Evolutionary conservation across 1,140 invertebrate species (phyloP).

Genomic region (Habropoda laboriosa): DNA sequence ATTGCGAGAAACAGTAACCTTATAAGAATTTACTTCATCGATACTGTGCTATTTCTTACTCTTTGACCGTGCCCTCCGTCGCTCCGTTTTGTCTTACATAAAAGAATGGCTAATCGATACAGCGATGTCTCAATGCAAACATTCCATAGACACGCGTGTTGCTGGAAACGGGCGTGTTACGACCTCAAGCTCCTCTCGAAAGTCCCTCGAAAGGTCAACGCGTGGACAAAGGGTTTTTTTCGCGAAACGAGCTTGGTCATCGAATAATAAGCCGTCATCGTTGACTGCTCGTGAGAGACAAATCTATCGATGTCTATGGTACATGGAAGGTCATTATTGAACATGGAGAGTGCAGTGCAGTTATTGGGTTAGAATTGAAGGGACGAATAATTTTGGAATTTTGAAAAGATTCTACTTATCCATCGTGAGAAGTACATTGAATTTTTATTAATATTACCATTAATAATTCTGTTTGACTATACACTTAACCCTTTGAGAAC

Average conservation of each 20-base stretch:
- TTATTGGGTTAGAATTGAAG: too few relatives aligned
- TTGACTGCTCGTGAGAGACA: slow-evolving; percentile 27
- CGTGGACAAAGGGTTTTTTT: background rate
- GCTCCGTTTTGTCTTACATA: slow-evolving; percentile 8
- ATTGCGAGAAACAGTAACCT: slow-evolving; percentile 7
- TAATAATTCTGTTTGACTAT: too few relatives aligned
- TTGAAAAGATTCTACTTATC: too few relatives aligned
- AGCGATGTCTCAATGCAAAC: background rate
- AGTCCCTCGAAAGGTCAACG: background rate
- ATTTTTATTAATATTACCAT: too few relatives aligned
- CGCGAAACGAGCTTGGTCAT: slow-evolving; percentile 9
- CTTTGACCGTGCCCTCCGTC: background rate
- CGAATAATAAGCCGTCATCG: slow-evolving; percentile 47
- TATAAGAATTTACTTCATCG: slow-evolving; percentile 49
- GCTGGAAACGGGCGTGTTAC: background rate
- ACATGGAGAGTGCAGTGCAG: background rate
- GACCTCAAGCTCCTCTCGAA: background rate
- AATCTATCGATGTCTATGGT: slow-evolving; percentile 37
- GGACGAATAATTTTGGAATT: too few relatives aligned
- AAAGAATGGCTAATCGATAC: slow-evolving; percentile 19
- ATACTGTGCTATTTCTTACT: slow-evolving; percentile 13
- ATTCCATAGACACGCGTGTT: background rate
- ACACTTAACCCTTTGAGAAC: too few relatives aligned
- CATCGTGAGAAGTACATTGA: too few relatives aligned
- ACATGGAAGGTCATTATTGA: slow-evolving; percentile 9